Evolutionary conservation across 1,140 invertebrate species (phyloP), one percentile per base, ranked within the genome.

Genomic region (Drosophila pachea): DNA sequence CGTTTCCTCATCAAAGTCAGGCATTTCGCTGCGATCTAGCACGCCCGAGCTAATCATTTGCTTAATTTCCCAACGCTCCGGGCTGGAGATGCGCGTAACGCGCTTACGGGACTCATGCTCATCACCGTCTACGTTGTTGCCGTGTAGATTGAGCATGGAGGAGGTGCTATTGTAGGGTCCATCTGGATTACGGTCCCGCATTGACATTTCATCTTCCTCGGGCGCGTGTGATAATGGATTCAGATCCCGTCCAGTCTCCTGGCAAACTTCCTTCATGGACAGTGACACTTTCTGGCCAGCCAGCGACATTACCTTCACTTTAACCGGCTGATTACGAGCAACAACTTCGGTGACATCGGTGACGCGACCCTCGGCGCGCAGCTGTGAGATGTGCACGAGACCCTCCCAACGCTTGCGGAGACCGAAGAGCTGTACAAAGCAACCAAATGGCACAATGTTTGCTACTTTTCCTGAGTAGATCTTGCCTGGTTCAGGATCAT

Each of bases 241-340:
- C 4, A 99, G 90, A 92, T 99, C 98, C 88, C 94, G 94, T 0
- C 98, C 99, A 3, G 94, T 95, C 31, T 95, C 93, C 90, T 99
- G 98, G 89, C 99, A 96, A 0, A 99, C 98, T 91, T 99, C 98
- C 91, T 99, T 99, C 95, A 99, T 98, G 14, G 97, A 98, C 5
- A 99, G 91, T 42, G 97, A 98, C 0, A 98, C 96, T 89, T 99
- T 99, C 88, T 97, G 95, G 4, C 97, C 97, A 54, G 95, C 95
- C 9, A 98, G 92, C 52, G 95, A 97, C 40, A 98, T 89, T 0
- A 98, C 95, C 92, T 98, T 97, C 0, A 96, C 92, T 91, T 97
- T 97, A 0, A 99, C 97, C 91, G 94, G 96, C 76, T 97, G 95
- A 38, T 97, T 97, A 74, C 96, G 92, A 8, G 92, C 92, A 0